phyloP scores from a whole-genome alignment of 2,888 invertebrate genomes.

The Brenthis hecate region DNA sequence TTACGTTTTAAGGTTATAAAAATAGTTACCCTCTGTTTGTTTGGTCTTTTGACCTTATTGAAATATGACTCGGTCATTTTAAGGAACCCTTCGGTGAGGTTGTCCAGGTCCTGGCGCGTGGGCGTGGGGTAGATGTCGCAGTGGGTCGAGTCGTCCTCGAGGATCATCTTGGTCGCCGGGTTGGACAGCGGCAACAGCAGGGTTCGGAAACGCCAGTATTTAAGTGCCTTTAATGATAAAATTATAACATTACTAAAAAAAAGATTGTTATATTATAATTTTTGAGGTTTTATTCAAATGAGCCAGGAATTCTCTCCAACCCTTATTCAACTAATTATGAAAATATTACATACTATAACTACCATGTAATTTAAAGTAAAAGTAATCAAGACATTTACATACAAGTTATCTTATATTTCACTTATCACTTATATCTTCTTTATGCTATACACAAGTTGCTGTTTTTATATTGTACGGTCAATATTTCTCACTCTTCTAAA shows the following conservation, averaged over 20 bases:
- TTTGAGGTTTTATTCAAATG: too few species aligned
- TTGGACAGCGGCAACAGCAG: slow-evolving; percentile 92
- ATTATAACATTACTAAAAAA: background rate
- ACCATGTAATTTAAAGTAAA: background rate
- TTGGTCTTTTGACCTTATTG: slow-evolving; percentile 93
- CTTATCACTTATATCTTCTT: too few species aligned
- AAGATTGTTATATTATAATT: background rate
- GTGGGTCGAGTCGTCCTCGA: slow-evolving; percentile 86
- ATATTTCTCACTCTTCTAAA: too few species aligned
- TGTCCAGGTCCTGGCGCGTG: slow-evolving; percentile 83
- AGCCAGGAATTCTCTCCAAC: too few species aligned
- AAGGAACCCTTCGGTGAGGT: slow-evolving; percentile 87
- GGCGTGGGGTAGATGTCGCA: slow-evolving; percentile 93
- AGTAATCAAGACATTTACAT: background rate
- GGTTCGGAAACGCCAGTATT: slow-evolving; percentile 96
- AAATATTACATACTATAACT: background rate
- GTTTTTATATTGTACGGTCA: too few species aligned
- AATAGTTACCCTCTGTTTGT: slow-evolving; percentile 89
- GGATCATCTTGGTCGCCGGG: slow-evolving; percentile 89
- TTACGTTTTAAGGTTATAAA: background rate
- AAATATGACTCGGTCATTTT: slow-evolving; percentile 92
- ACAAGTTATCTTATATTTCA: too few species aligned
- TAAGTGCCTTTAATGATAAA: slow-evolving; percentile 84
- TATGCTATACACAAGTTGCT: too few species aligned
- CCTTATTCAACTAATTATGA: too few species aligned